Base-by-base conservation (phyloP, 2,113 vertebrate species). In the Archocentrus centrarchus region DNA sequence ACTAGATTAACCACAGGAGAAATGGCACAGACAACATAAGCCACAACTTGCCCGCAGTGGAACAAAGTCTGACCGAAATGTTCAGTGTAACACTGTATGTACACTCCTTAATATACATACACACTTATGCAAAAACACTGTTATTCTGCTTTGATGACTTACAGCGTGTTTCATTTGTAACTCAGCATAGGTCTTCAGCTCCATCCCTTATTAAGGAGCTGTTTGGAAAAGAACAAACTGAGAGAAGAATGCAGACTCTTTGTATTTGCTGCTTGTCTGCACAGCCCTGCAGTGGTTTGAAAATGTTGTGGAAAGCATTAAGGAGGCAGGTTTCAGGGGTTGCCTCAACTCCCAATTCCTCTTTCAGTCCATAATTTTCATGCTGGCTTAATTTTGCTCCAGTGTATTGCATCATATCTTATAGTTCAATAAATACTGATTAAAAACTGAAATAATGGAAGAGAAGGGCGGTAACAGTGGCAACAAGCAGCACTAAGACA, bases 251-350 rank as follows among this genome's bases (percentile, higher is more conserved):
- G 83, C 59, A 85, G 85, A 76, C 84, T 82, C 75, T 76, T 68
- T 86, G 20, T 73, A 53, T 73, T 73, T 4, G 8, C 77, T 62
- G 89, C 81, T 88, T 90, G 86, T 94, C 89, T 93, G 86, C 70
- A 39, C 57, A 79, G 89, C 84, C 37, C 50, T 27, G 15, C 80
- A 44, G 83, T 27, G 81, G 90, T 90, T 92, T 92, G 75, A 89
- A 77, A 55, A 83, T 89, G 88, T 94, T 92, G 92, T 92, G 92
- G 93, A 95, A 96, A 94, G 87, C 89, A 95, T 95, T 91, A 91
- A 86, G 57, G 41, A 59, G 77, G 79, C 57, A 60, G 85, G 62
- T 92, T 90, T 91, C 89, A 76, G 76, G 57, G 77, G 39, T 44
- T 73, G 47, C 53, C 66, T 73, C 44, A 53, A 73, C 68, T 61